Evolutionary conservation across 2,888 invertebrate species (phyloP).

Genomic region (Anarsia innoxiella): DNA sequence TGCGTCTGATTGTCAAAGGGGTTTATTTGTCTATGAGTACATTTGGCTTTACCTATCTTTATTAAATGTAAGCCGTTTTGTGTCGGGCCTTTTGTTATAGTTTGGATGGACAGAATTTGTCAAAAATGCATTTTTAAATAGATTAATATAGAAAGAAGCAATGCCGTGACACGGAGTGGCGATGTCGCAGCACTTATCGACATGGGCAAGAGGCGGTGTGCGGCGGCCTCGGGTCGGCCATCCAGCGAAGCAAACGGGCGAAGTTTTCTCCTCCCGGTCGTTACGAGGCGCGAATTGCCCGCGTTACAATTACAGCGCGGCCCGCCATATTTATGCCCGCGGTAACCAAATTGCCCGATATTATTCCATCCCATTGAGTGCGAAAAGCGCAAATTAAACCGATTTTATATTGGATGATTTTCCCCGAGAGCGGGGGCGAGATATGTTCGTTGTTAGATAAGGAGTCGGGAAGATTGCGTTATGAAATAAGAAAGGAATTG

Average conservation of each 20-base stretch:
- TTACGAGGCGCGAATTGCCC: conserved; percentile 73
- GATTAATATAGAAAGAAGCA: no score
- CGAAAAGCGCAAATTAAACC: conserved; percentile 76
- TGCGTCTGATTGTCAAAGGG: no score
- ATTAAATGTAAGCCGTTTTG: no score
- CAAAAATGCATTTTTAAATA: no score
- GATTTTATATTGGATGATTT: conserved; percentile 76
- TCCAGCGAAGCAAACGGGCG: conserved; percentile 57
- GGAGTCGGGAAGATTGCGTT: conserved; percentile 70
- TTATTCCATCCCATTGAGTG: conserved; percentile 76
- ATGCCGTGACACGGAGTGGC: no score
- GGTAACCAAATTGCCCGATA: conserved; percentile 76
- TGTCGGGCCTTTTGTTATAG: no score
- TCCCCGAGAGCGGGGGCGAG: conserved; percentile 68
- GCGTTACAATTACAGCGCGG: conserved; percentile 73
- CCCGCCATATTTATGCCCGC: conserved; percentile 73
- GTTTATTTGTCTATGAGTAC: no score
- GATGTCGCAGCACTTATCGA: no score
- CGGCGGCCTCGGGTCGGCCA: conserved; percentile 33
- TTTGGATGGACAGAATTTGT: no score
- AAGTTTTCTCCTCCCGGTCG: conserved; percentile 69
- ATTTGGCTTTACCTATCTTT: no score
- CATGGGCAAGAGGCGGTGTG: no score
- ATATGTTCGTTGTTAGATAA: conserved; percentile 72
- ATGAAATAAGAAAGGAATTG: conserved; percentile 74